Evolutionary conservation across 2,113 vertebrate species (phyloP).

Genomic region (Abramis brama): DNA sequence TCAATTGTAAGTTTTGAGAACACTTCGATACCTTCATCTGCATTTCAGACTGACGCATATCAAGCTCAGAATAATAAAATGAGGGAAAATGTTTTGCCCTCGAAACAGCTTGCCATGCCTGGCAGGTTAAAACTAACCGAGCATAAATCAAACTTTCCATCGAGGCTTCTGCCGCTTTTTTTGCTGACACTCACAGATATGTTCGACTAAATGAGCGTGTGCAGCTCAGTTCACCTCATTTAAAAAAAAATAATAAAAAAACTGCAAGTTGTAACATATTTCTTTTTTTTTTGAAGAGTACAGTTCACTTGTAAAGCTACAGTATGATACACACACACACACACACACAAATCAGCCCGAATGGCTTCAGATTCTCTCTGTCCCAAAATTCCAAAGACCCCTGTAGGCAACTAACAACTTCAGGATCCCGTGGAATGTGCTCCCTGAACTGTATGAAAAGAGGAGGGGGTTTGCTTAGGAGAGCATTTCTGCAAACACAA

Average conservation of each 20-base stretch:
- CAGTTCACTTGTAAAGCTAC: constrained; percentile 12
- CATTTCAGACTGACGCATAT: constrained; percentile 18
- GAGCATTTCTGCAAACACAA: constrained; percentile 90
- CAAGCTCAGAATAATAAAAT: constrained; percentile 41
- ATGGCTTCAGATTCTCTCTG: constrained; percentile 70
- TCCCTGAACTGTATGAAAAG: constrained; percentile 93
- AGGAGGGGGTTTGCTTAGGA: constrained; percentile 75
- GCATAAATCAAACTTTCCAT: constrained; percentile 49
- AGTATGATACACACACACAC: constrained; percentile 32
- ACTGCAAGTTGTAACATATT: constrained; percentile 49
- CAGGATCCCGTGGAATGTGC: constrained; percentile 90
- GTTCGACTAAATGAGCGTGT: constrained; percentile 44
- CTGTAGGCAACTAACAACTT: constrained; percentile 88
- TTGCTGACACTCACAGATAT: constrained; percentile 50
- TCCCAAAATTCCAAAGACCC: constrained; percentile 87
- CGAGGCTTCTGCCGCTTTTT: constrained; percentile 31
- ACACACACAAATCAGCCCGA: constrained; percentile 52
- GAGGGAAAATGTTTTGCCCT: constrained; percentile 29
- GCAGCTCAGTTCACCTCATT: constrained; percentile 29
- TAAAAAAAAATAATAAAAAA: constrained; percentile 5
- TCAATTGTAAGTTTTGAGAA: not conserved
- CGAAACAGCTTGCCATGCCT: constrained; percentile 39
- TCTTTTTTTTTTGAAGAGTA: constrained; percentile 50
- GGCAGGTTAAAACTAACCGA: constrained; percentile 31
- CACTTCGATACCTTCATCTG: not conserved